phyloP scores from a whole-genome alignment of 1,140 invertebrate species.

The Sitobion miscanthi region DNA sequence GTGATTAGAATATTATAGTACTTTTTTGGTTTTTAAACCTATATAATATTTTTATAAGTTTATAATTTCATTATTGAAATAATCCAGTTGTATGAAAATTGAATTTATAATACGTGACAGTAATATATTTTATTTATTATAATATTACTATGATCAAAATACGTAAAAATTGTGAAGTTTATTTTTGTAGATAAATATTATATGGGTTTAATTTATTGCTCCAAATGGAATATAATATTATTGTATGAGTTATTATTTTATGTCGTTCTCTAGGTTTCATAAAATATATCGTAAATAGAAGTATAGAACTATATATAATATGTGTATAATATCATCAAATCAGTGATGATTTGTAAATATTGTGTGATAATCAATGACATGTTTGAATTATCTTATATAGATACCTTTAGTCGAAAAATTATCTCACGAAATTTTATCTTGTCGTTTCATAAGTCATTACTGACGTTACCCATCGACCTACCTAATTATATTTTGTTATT shows the following conservation, averaged over 20 bases:
- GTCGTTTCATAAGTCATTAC: not conserved
- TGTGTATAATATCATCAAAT: not conserved
- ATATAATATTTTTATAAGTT: not conserved
- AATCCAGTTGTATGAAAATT: not conserved
- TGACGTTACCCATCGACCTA: not conserved
- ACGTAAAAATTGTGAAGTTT: not conserved
- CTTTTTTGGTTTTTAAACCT: not conserved
- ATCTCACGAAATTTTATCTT: not conserved
- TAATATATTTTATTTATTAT: not conserved
- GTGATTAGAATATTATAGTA: not conserved
- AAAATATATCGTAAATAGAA: not conserved
- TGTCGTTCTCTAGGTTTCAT: not conserved
- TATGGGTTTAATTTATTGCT: not conserved
- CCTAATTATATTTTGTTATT: not conserved
- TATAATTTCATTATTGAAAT: not conserved
- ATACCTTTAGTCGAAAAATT: not conserved
- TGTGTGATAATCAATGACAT: not conserved
- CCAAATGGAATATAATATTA: not conserved
- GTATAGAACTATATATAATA: too few species aligned
- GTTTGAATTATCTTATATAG: not conserved
- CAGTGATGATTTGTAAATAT: not conserved
- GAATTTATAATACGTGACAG: not conserved
- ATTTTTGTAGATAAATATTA: conserved; percentile 22
- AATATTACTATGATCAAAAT: not conserved
- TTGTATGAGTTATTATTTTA: not conserved